phyloP scores from a whole-genome alignment of 1,140 invertebrate genomes.

The Euschistus heros region DNA sequence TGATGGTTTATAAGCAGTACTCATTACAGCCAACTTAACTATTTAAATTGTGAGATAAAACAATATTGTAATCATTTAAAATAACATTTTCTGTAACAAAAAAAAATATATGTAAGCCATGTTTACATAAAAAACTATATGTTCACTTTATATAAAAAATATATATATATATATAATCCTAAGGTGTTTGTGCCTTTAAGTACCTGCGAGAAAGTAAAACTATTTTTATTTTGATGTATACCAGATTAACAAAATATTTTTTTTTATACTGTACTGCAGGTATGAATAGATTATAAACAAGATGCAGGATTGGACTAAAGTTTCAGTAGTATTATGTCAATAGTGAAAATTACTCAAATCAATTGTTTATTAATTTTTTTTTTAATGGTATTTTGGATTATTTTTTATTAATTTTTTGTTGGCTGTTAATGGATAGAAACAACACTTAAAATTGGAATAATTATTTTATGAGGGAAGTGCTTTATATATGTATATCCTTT shows the following conservation, averaged over 20 bases:
- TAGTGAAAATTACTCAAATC: neutral
- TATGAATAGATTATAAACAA: no score
- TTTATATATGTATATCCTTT: no score
- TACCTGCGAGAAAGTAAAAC: neutral
- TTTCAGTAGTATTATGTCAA: neutral
- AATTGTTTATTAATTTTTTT: neutral
- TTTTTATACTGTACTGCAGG: neutral
- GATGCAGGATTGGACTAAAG: no score
- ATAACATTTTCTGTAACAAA: no score
- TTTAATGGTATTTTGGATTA: neutral
- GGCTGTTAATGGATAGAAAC: no score
- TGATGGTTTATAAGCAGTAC: slow-evolving; percentile 8
- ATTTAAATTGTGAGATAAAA: neutral
- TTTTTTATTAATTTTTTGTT: neutral
- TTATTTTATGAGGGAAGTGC: no score
- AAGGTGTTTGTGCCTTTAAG: slow-evolving; percentile 4
- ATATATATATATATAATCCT: neutral
- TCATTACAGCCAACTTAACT: slow-evolving; percentile 4
- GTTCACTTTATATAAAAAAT: neutral
- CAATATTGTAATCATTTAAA: neutral
- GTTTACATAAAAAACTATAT: neutral
- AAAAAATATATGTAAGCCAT: no score
- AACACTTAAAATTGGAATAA: no score
- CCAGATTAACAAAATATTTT: slow-evolving; percentile 11
- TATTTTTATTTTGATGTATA: slow-evolving; percentile 5